These are phyloP conservation scores for Hanleya hanleyi DNA, from an alignment of 2,888 invertebrate genomes.

Conservation along the genomic window DNA sequence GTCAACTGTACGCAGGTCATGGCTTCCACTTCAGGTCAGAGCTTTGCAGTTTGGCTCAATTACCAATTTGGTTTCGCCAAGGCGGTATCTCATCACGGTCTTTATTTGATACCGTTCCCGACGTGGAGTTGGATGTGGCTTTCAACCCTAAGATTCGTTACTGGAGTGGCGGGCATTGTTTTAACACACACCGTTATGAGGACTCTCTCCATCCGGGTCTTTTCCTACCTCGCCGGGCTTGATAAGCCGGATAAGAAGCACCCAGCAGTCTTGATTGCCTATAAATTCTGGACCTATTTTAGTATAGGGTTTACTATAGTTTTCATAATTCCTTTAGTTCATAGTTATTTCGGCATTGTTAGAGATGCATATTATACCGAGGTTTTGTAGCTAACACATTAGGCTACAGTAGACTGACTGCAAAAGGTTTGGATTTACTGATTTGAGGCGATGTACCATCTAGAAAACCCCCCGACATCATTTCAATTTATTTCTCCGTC, in stretches of 20 bases:
- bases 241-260: slow-evolving; percentile 53
- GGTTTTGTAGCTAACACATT: slow-evolving; percentile 42
- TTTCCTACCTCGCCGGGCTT: slow-evolving; percentile 50
- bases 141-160: slow-evolving; percentile 48
- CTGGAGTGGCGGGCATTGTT: slow-evolving; percentile 45
- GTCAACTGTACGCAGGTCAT: slow-evolving; percentile 56
- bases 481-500: too few relatives aligned
- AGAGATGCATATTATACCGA: slow-evolving; percentile 49
- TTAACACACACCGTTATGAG: slow-evolving; percentile 43
- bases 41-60: slow-evolving; percentile 52
- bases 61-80: slow-evolving; percentile 51
- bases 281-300: slow-evolving; percentile 55
- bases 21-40: slow-evolving; percentile 44
- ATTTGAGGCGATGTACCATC: too few relatives aligned
- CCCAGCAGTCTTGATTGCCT: slow-evolving; percentile 48
- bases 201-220: slow-evolving; percentile 41
- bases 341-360: slow-evolving; percentile 49
- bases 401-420: too few relatives aligned
- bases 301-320: slow-evolving; percentile 46
- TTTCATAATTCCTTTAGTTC: slow-evolving; percentile 50
- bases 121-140: slow-evolving; percentile 43
- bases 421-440: too few relatives aligned
- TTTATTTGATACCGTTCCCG: slow-evolving; percentile 40
- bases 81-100: slow-evolving; percentile 25
- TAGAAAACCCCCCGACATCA: too few relatives aligned